Percentiles rank a stretch among this genome's conserved stretches.
Evolutionary conservation across 2,113 vertebrate species (phyloP).

Genomic region (Gymnorhina tibicen): DNA sequence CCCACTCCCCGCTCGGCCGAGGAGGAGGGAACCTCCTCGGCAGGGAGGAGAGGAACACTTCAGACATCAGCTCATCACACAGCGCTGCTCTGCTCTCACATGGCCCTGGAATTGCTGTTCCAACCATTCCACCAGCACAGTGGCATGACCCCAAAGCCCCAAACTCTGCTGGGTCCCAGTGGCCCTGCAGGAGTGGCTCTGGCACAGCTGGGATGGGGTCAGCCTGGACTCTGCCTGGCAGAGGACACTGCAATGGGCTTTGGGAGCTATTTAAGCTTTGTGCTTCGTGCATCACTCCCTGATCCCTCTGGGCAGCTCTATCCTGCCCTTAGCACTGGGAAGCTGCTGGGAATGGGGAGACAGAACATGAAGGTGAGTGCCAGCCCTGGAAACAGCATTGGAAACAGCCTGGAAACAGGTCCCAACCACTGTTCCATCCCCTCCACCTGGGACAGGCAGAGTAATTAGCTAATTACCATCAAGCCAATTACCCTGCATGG

Average conservation of each 20-base stretch:
- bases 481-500: not conserved
- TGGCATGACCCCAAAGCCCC: rapidly evolving
- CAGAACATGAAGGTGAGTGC: rapidly evolving
- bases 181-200: not conserved
- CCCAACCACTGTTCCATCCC: not conserved
- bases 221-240: not conserved
- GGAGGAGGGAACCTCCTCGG: rapidly evolving
- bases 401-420: too few relatives aligned
- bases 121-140: not conserved
- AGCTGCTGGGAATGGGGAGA: not conserved
- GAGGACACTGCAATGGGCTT: not conserved
- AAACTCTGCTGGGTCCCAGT: not conserved
- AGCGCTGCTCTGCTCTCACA: not conserved
- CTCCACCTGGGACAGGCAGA: not conserved
- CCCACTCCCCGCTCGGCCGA: rapidly evolving
- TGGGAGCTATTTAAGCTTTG: not conserved
- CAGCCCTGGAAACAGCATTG: not conserved
- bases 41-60: not conserved
- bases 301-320: rapidly evolving
- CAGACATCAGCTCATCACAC: rapidly evolving
- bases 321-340: not conserved
- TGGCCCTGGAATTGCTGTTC: rapidly evolving
- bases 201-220: not conserved
- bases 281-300: rapidly evolving
- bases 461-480: not conserved